Conservation (phyloP, 2,888 invertebrate genomes). For the Nysson spinosus region DNA sequence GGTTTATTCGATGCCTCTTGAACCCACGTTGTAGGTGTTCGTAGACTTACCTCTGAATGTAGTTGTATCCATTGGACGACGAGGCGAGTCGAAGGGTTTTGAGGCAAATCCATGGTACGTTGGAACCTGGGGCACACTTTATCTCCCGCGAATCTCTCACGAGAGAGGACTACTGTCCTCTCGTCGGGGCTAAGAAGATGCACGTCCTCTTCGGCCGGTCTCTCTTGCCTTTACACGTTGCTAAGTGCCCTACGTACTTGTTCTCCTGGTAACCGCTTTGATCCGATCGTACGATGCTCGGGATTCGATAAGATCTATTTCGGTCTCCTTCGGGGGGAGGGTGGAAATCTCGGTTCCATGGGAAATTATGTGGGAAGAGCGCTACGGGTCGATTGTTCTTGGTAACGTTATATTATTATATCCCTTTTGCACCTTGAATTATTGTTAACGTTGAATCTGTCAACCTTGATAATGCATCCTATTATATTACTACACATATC, state of each 20-base stretch:
- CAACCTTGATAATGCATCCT: no score
- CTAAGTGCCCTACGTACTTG: conserved; percentile 27
- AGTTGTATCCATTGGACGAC: no score
- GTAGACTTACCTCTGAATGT: no score
- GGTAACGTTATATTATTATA: no score
- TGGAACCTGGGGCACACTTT: conserved; percentile 34
- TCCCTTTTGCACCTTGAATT: no score
- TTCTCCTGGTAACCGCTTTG: conserved; percentile 40
- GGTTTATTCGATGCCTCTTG: not conserved
- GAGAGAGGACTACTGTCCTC: conserved; percentile 64
- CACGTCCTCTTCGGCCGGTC: conserved; percentile 33
- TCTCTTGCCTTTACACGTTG: conserved; percentile 41
- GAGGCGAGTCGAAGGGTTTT: conserved; percentile 39
- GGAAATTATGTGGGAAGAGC: conserved; percentile 1
- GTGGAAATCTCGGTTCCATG: conserved; percentile 3
- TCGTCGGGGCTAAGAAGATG: conserved; percentile 57
- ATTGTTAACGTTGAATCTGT: no score
- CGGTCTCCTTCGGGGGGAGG: not conserved
- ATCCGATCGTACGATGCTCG: conserved; percentile 31
- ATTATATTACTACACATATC: no score
- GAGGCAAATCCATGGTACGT: conserved; percentile 17
- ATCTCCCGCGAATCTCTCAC: conserved; percentile 64
- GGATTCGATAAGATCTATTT: conserved; percentile 27
- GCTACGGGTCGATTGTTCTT: no score
- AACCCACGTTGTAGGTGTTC: not conserved